A percentile compares a stretch with the other conserved stretches of the same genome.
Evolutionary conservation across 1,140 invertebrate genomes (phyloP).

Genomic region (Pemphigus obesinymphae): DNA sequence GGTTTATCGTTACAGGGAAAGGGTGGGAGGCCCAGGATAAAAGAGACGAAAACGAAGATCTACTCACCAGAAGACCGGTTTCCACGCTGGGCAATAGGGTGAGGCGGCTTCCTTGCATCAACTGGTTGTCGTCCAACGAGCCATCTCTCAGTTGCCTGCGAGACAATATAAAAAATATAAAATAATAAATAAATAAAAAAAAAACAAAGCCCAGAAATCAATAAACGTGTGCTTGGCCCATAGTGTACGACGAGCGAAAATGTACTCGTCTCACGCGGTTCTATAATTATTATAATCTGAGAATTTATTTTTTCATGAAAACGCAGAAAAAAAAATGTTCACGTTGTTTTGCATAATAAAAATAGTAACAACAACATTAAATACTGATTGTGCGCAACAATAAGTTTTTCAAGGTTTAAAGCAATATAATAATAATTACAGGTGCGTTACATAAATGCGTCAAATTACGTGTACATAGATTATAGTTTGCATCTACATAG

Average conservation of each 20-base stretch:
- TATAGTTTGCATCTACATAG: not conserved
- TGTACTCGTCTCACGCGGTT: not conserved
- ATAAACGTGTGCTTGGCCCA: not conserved
- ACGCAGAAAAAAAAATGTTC: not conserved
- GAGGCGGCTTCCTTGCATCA: conserved; percentile 80
- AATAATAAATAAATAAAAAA: no score
- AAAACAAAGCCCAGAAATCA: conserved; percentile 15
- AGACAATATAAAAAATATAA: conserved; percentile 53
- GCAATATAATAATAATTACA: conserved; percentile 14
- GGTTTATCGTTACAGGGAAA: not conserved
- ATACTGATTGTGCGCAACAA: conserved; percentile 1
- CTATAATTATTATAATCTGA: not conserved
- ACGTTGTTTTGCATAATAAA: not conserved
- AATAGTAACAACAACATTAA: not conserved
- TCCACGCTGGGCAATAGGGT: conserved; percentile 88
- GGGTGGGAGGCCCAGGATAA: conserved; percentile 10
- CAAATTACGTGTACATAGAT: not conserved
- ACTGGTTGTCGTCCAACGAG: conserved; percentile 76
- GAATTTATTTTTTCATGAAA: not conserved
- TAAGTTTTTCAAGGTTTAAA: conserved; percentile 23
- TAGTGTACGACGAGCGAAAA: not conserved
- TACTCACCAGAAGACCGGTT: conserved; percentile 86
- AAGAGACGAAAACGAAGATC: conserved; percentile 30
- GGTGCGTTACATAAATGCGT: conserved; percentile 18
- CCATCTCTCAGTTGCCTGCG: conserved; percentile 83